Conservation (phyloP, 2,888 invertebrate genomes). For the Caenorhabditis sp. region DNA sequence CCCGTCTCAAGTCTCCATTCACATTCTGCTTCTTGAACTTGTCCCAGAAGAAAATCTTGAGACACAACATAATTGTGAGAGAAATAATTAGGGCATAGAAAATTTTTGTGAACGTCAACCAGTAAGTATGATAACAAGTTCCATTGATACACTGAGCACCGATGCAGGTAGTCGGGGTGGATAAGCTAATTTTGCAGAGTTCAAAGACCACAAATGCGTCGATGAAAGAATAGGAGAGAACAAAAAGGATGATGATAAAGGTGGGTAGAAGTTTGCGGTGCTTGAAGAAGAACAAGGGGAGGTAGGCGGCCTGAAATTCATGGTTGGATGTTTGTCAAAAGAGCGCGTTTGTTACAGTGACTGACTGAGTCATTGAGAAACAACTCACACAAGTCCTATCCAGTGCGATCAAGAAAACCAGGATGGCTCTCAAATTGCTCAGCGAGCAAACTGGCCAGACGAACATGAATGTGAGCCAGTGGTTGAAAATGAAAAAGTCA, state of each 20-base stretch:
- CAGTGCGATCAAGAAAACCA: not conserved
- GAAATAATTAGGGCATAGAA: not conserved
- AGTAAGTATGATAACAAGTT: not conserved
- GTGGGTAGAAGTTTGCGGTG: constrained; percentile 2
- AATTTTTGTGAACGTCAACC: not conserved
- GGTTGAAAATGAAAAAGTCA: not conserved
- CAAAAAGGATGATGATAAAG: not conserved
- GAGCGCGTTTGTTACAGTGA: too few relatives aligned
- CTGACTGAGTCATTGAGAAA: not conserved
- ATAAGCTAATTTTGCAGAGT: not conserved
- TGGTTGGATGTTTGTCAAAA: too few relatives aligned
- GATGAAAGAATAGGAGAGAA: not conserved
- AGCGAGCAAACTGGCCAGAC: not conserved
- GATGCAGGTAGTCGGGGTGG: not conserved
- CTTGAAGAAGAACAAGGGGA: constrained; percentile 3
- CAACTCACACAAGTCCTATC: constrained; percentile 14
- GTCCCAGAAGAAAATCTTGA: not conserved
- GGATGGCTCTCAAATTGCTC: not conserved
- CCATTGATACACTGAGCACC: not conserved
- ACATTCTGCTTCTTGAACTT: not conserved
- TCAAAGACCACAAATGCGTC: not conserved
- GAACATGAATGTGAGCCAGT: not conserved
- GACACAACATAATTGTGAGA: not conserved
- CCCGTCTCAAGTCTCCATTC: not conserved
- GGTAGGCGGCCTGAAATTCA: constrained; percentile 9